Percentiles rank a stretch among this genome's conserved stretches.
Conservation (phyloP, 2,113 vertebrate genomes). For the Semnornis frantzii region DNA sequence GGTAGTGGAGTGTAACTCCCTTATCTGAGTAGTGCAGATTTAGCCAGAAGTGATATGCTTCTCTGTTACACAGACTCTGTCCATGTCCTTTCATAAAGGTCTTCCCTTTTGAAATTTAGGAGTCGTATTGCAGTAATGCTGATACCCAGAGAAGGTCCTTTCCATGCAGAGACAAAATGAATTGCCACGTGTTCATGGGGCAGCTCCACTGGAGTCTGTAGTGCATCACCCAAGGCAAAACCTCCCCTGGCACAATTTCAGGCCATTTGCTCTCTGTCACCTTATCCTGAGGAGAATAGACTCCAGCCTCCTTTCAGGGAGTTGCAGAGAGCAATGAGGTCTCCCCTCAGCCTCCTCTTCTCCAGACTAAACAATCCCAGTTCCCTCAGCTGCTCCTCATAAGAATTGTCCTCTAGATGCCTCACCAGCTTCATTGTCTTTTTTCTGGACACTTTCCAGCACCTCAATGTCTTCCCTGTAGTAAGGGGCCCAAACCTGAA, state of each 20-base stretch:
- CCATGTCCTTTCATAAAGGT: background rate
- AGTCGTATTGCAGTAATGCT: background rate
- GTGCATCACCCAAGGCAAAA: background rate
- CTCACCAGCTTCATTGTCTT: too few relatives aligned
- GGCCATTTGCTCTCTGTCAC: too few relatives aligned
- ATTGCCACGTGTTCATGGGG: accelerated
- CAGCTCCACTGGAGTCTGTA: background rate
- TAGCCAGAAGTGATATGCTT: background rate
- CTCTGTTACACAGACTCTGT: background rate
- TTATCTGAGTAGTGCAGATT: slow-evolving; percentile 47
- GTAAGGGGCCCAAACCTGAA: too few relatives aligned
- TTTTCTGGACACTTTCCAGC: too few relatives aligned
- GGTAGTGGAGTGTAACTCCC: background rate
- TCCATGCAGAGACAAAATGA: background rate
- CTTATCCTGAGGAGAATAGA: too few relatives aligned
- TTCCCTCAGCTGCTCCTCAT: too few relatives aligned
- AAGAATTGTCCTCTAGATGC: too few relatives aligned
- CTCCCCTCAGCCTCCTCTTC: too few relatives aligned
- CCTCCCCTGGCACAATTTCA: background rate
- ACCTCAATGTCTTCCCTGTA: too few relatives aligned
- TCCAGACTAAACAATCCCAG: too few relatives aligned
- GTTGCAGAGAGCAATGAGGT: too few relatives aligned
- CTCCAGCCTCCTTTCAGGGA: too few relatives aligned
- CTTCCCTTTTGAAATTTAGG: background rate
- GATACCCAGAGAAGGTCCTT: background rate